These are phyloP conservation scores for Camponotus fellah DNA, from an alignment of 2,888 invertebrate genomes.

Conservation along the genomic window DNA sequence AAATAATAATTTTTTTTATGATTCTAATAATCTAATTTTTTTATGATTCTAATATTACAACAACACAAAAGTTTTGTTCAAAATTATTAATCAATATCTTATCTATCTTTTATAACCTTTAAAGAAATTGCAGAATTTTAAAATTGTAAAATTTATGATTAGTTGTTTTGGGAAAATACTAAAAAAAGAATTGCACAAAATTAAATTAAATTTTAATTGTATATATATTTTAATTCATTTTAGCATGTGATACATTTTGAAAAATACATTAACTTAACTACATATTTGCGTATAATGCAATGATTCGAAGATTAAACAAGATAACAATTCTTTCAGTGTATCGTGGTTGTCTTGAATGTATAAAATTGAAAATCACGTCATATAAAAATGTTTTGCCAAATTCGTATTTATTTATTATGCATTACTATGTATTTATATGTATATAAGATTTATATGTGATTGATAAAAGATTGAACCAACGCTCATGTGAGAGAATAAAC, in stretches of 20 bases:
- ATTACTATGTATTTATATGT: constrained; percentile 3
- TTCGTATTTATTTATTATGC: constrained; percentile 36
- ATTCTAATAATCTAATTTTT: not conserved
- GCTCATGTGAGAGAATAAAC: no score
- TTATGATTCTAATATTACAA: not conserved
- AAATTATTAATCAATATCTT: not conserved
- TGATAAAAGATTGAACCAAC: no score
- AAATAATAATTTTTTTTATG: no score
- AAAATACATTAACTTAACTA: not conserved
- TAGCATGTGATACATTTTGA: not conserved
- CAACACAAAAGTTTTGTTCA: not conserved
- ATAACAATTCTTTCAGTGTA: not conserved
- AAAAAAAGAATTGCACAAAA: not conserved
- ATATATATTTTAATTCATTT: constrained; percentile 28
- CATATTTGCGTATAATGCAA: constrained; percentile 2
- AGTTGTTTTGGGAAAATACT: not conserved
- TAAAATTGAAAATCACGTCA: not conserved
- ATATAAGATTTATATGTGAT: no score
- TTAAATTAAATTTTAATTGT: not conserved
- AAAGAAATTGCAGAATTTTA: not conserved
- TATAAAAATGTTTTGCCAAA: not conserved
- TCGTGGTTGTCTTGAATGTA: not conserved
- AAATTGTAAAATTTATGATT: not conserved
- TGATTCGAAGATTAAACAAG: not conserved
- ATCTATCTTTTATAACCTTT: not conserved